Percentiles rank a stretch among this genome's conserved stretches.
Evolutionary conservation across 2,888 invertebrate species (phyloP).

Genomic region (Protophormia terraenovae): DNA sequence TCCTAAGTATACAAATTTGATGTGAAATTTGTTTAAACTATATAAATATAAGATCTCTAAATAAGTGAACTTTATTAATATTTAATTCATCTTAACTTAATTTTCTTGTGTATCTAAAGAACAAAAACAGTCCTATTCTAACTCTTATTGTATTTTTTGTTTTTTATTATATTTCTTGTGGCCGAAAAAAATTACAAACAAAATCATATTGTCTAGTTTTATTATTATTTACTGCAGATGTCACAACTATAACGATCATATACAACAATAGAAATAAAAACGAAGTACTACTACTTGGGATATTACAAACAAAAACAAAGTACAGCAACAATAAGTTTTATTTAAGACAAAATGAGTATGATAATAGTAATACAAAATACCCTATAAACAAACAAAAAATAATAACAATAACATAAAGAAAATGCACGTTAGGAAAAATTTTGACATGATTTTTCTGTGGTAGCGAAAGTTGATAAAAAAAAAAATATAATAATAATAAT

Average conservation of each 20-base stretch:
- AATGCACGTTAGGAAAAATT: not conserved
- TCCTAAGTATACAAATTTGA: too few species aligned
- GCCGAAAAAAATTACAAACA: not conserved
- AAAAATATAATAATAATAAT: too few species aligned
- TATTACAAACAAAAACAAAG: not conserved
- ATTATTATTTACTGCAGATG: slow-evolving; percentile 49
- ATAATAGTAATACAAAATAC: slow-evolving; percentile 2
- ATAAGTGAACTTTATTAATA: too few species aligned
- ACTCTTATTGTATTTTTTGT: not conserved
- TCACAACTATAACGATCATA: slow-evolving; percentile 34
- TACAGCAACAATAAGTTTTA: slow-evolving; percentile 39
- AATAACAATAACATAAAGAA: not conserved
- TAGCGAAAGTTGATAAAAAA: too few species aligned
- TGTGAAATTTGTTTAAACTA: too few species aligned
- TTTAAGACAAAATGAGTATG: not conserved
- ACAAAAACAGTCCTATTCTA: too few species aligned
- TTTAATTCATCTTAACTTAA: too few species aligned
- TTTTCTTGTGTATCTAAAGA: not conserved
- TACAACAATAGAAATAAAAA: slow-evolving; percentile 35
- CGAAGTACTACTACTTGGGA: slow-evolving; percentile 14
- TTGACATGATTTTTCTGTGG: not conserved
- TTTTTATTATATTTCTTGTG: not conserved
- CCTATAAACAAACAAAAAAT: not conserved
- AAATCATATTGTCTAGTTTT: not conserved
- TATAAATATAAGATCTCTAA: too few species aligned